Evolutionary conservation across 2,113 vertebrate species (phyloP).

Genomic region (Lagopus muta): DNA sequence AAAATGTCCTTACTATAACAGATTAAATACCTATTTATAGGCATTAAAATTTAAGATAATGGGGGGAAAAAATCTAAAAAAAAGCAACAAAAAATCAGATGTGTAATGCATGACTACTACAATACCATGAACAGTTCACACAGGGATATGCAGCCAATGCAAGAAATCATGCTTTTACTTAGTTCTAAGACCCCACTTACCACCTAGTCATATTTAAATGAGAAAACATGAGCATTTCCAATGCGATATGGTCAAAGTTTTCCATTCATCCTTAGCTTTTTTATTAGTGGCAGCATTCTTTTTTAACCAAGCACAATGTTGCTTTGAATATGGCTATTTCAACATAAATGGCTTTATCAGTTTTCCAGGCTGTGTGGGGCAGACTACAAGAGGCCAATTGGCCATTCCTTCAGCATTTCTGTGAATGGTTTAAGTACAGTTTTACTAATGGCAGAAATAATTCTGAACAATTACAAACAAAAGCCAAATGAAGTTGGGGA

Average conservation of each 20-base stretch:
- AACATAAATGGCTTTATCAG: background rate
- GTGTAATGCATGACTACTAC: background rate
- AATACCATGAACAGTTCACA: background rate
- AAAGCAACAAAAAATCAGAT: background rate
- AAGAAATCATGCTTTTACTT: background rate
- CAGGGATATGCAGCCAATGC: background rate
- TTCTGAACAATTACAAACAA: background rate
- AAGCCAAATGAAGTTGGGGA: background rate
- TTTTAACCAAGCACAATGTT: background rate
- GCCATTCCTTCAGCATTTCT: background rate
- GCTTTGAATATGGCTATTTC: background rate
- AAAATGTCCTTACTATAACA: background rate
- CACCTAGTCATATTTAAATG: fast-evolving
- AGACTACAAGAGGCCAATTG: background rate
- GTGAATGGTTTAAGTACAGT: background rate
- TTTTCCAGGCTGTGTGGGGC: background rate
- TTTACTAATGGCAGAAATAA: background rate
- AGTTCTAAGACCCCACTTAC: background rate
- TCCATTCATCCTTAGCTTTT: background rate
- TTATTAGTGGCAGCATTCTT: background rate
- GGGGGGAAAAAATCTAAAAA: background rate
- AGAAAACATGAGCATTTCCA: background rate
- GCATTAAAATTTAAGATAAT: background rate
- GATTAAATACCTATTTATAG: background rate
- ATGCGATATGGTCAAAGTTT: background rate